Base-by-base conservation (phyloP, 2,888 invertebrate species). In the Entomobrya multifasciata region DNA sequence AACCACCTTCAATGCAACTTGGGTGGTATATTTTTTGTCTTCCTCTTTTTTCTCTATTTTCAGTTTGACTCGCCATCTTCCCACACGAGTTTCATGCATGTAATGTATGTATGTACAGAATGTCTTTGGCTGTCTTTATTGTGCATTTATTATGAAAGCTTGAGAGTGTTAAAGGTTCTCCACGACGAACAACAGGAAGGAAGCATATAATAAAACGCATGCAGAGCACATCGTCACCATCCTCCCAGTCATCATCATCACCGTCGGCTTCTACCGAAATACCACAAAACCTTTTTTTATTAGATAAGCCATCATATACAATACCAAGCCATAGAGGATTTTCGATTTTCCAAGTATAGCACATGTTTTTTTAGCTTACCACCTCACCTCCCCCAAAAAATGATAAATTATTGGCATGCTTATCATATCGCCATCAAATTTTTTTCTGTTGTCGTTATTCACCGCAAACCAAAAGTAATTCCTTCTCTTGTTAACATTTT, bases 331-430 rank as follows among this genome's bases (percentile, higher is more conserved):
- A 1, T 62, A 20, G 4, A 11, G 8, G 11, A 11, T 49, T 2
- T 52, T 5, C 8, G 52, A 6, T 11, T 49, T 1, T 47, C 47
- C 47, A 3, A 47, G n/a, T 47, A 47, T 13, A 15, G 47, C 11
- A 10, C 47, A 3, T 47, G 11, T 47, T n/a, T n/a, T n/a, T n/a
- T n/a, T n/a, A n/a, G n/a, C n/a, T n/a, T n/a, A 47, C 47, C 47
- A 13, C 13, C 65, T 30, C n/a, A 25, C 60, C n/a, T n/a, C 47
- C 5, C 4, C 76, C 55, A 62, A 57, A 74, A 55, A 65, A 22
- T 79, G 47, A 79, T 79, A 79, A 79, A 79, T 79, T 79, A 79
- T 79, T 79, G 79, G 62, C 79, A 79, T 79, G 65, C 79, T 79
- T 79, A 65, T 79, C 49, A 22, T 79, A 60, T 44, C 52, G 30